Base-by-base conservation (phyloP, 2,888 invertebrate species). In the Vanessa cardui region DNA sequence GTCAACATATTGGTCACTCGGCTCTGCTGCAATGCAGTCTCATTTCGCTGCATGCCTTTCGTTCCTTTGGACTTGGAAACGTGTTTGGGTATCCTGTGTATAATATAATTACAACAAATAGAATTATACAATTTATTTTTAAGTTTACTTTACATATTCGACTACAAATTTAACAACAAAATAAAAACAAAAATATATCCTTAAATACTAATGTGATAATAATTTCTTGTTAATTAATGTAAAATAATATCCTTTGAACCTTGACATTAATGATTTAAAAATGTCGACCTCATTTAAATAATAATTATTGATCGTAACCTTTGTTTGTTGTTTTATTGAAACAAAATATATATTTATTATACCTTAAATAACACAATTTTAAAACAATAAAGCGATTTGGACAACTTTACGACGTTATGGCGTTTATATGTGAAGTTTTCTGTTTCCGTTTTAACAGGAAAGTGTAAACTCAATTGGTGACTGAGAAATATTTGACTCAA, bases 221-320 rank as follows among this genome's bases (percentile, higher is more conserved):
- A 39, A 12, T 12, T 12, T 12, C 12, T 39, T 39, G 9, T 12
- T 1, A 9, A 15, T 20, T 26, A 16, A 52, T 52, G 6, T 16
- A 50, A 26, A 16, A 54, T 0, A 26, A 26, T 15, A 15, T 54
- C 26, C 52, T 54, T n/a, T 7, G 7, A 31, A 8, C 52, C 52
- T 54, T 54, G 31, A 54, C 31, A 16, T 31, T 54, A 54, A 54
- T 18, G 8, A 16, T 54, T 54, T 7, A 7, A 54, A 54, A n/a
- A 31, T 16, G 16, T 26, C 31, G 52, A 54, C 52, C 52, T 54
- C 31, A 54, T 54, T 54, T 54, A 26, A 31, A 31, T 31, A 54
- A 54, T 54, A 54, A 52, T 31, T 16, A 31, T 54, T 31, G 31
- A 54, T 31, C 3, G n/a, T 31, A 31, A 54, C 52, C 15, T 54